phyloP scores from a whole-genome alignment of 2,797 vertebrate genomes.

The Cyclopterus lumpus region DNA sequence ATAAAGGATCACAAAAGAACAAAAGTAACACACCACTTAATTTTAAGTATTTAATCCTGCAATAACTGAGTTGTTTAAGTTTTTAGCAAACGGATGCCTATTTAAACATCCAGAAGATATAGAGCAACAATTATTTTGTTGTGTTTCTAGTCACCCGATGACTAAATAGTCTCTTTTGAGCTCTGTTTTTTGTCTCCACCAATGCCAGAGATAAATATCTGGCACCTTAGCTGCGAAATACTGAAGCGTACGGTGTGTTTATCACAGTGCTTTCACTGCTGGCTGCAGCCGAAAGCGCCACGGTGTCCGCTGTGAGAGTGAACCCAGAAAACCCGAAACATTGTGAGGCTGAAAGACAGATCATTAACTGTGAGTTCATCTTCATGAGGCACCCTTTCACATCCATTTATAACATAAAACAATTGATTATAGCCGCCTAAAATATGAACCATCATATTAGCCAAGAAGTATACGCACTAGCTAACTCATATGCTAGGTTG shows the following conservation, averaged over 20 bases:
- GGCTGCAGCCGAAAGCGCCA: background rate
- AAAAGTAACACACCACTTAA: background rate
- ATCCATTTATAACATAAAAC: background rate
- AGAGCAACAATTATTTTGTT: background rate
- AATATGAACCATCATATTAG: background rate
- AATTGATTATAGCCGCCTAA: background rate
- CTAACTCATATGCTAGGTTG: background rate
- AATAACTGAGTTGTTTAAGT: background rate
- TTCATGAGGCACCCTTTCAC: background rate
- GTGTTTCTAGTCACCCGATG: background rate
- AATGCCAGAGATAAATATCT: background rate
- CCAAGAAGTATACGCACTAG: background rate
- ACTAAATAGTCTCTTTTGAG: background rate
- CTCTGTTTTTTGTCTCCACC: background rate
- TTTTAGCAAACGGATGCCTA: background rate
- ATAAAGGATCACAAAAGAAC: conserved; percentile 16
- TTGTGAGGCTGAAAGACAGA: background rate
- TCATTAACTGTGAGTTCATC: background rate
- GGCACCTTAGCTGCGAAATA: background rate
- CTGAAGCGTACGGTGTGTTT: background rate
- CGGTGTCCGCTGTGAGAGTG: background rate
- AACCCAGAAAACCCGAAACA: background rate
- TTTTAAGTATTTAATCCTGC: no score
- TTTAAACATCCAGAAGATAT: background rate
- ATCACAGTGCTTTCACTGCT: background rate